Base-by-base conservation (phyloP, 2,797 vertebrate genomes). In the Acipenser transmontanus region DNA sequence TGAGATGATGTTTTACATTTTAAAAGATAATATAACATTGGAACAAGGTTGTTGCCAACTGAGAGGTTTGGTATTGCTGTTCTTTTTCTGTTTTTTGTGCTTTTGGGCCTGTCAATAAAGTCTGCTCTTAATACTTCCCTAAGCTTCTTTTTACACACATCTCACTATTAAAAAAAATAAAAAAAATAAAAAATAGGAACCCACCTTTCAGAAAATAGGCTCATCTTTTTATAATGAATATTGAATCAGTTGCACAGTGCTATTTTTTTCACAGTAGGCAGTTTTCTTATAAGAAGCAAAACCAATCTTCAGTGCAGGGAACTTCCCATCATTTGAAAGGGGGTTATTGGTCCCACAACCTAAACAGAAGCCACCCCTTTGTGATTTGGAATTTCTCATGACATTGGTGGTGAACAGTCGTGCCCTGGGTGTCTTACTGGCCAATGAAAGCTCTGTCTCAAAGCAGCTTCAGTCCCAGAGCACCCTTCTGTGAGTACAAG, bases 251-350 rank as follows among this genome's bases (percentile, higher is more conserved):
- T 73, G 61, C 66, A 8, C 67, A 70, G 73, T 78, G 64, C 78
- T 61, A 73, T 76, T 50, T 65, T 48, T 17, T 71, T 75, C 76
- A 73, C 79, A 80, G 74, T 75, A 77, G 77, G 79, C 75, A 80
- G 79, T 74, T 81, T 9, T 85, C 76, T 71, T 81, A 74, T 70
- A 70, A 81, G 78, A 68, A 66, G 80, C 84, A 84, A 77, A 77
- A 84, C 82, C 81, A 85, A 82, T 84, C 80, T 84, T 80, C 81
- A 81, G 78, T 77, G 76, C 74, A 66, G 76, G 74, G 84, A 84
- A 57, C 65, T 62, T 70, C 49, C 66, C 68, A 66, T 64, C 67
- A 49, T 48, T 12, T 20, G 54, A 34, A 14, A 64, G 61, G 71
- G 17, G 64, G 66, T 13, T 62, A 47, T 49, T 59, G 12, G n/a